Base-by-base conservation (phyloP, 2,888 invertebrate species). In the Conistra vaccinii region DNA sequence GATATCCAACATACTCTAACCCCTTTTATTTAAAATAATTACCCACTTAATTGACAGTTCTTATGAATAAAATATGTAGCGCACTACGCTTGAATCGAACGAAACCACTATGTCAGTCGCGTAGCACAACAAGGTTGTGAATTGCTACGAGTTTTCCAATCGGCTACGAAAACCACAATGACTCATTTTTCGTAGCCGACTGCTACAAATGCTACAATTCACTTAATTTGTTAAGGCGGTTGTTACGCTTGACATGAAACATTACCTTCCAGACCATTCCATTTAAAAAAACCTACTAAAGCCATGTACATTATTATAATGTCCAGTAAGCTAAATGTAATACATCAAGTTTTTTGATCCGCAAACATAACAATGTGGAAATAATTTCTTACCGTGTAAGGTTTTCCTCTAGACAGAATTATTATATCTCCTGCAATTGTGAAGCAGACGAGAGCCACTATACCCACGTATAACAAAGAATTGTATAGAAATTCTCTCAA, bases 381-480 rank as follows among this genome's bases (percentile, higher is more conserved):
- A 85, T 83, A 71, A 85, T 85, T 85, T 85, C 82, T 76, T 67
- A 61, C 82, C 76, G 69, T 77, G 55, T 73, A 82, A 69, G 83
- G 78, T 77, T 78, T 82, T 70, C 73, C 74, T 72, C 55, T 57
- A 42, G 63, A 78, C 71, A 53, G 73, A 85, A 85, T 83, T 79
- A 84, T 86, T 73, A 84, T 85, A 77, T 80, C 76, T 86, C 77
- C 42, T 81, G 87, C 85, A 86, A 80, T 85, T 78, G 85, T 84
- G 71, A 73, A 76, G 61, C 81, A 85, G 87, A 80, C 85, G 73
- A 85, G 75, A 77, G 78, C 85, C 78, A 86, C 87, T 84, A 81
- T 78, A 86, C 73, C 83, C 62, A 70, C 62, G 69, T 81, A 81
- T 76, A 86, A 87, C 81, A 75, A 86, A 84, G 87, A 86, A 83